Conservation (phyloP, 2,113 vertebrate species). For the Bujurquina vittata region DNA sequence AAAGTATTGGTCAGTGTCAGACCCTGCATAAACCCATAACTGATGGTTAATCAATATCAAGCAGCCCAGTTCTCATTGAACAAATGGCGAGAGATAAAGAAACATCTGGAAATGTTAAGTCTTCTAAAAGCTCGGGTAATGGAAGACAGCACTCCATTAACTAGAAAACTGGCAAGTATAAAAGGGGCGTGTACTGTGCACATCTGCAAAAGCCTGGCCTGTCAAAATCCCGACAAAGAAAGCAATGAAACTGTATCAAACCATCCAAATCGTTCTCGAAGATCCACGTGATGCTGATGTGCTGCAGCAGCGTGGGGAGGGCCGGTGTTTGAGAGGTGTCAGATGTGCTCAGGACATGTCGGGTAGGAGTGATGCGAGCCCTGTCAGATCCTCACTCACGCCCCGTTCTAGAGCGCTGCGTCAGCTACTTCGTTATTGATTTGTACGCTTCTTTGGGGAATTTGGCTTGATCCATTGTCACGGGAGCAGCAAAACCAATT, state of each 20-base stretch:
- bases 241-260: slow-evolving; percentile 32
- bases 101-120: slow-evolving; percentile 55
- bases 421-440: slow-evolving; percentile 75
- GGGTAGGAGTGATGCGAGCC: slow-evolving; percentile 48
- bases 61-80: slow-evolving; percentile 43
- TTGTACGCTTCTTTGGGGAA: slow-evolving; percentile 64
- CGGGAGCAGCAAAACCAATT: slow-evolving; percentile 66
- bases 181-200: background rate
- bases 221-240: background rate
- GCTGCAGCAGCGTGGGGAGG: background rate
- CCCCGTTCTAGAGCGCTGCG: slow-evolving; percentile 29
- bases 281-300: background rate
- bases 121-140: slow-evolving; percentile 27
- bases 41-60: slow-evolving; percentile 82
- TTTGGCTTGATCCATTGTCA: slow-evolving; percentile 49
- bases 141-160: background rate
- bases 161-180: background rate
- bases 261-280: slow-evolving; percentile 17
- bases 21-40: slow-evolving; percentile 69
- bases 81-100: slow-evolving; percentile 36
- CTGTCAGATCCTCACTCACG: slow-evolving; percentile 54
- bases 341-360: slow-evolving; percentile 54
- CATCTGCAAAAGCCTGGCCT: slow-evolving; percentile 8
- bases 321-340: slow-evolving; percentile 46
- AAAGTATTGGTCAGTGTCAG: slow-evolving; percentile 74